Evolutionary conservation across 2,888 invertebrate genomes (phyloP).

Genomic region (Stomorhina lunata): DNA sequence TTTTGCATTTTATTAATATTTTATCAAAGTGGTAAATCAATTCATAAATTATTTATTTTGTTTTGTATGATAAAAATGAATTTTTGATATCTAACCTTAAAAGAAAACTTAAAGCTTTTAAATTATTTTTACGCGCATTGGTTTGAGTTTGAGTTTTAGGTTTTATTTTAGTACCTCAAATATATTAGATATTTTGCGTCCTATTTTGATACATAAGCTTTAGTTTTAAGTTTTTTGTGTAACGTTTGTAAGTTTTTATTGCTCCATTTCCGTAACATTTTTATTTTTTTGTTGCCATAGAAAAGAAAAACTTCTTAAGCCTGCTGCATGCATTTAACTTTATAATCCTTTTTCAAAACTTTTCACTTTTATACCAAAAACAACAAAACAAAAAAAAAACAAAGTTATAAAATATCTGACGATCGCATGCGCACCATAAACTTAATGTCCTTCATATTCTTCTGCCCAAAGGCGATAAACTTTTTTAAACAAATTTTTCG

Average conservation of each 20-base stretch:
- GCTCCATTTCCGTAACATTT: not conserved
- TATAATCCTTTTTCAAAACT: conserved; percentile 65
- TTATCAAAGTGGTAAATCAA: conserved; percentile 25
- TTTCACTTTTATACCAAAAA: conserved; percentile 43
- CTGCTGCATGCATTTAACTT: conserved; percentile 62
- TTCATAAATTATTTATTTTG: conserved; percentile 22
- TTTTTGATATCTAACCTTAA: not conserved
- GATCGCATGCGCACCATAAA: conserved; percentile 65
- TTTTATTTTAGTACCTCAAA: conserved; percentile 23
- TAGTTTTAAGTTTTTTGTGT: not conserved
- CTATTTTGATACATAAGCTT: conserved; percentile 24
- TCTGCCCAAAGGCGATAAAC: conserved; percentile 64
- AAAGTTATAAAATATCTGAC: conserved; percentile 56
- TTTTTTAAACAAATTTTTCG: conserved; percentile 34
- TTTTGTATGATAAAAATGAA: not conserved
- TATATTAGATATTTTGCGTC: conserved; percentile 1
- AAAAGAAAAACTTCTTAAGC: conserved; percentile 57
- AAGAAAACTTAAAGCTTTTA: not conserved
- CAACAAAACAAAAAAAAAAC: conserved; percentile 33
- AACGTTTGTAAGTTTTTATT: conserved; percentile 33
- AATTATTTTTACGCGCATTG: not conserved
- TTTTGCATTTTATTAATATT: not conserved
- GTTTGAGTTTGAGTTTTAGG: not conserved
- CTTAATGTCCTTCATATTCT: conserved; percentile 64
- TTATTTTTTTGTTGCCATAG: not conserved